Percentiles rank a stretch among this genome's conserved stretches.
Evolutionary conservation across 2,113 vertebrate genomes (phyloP).

Genomic region (Bagarius yarrelli): DNA sequence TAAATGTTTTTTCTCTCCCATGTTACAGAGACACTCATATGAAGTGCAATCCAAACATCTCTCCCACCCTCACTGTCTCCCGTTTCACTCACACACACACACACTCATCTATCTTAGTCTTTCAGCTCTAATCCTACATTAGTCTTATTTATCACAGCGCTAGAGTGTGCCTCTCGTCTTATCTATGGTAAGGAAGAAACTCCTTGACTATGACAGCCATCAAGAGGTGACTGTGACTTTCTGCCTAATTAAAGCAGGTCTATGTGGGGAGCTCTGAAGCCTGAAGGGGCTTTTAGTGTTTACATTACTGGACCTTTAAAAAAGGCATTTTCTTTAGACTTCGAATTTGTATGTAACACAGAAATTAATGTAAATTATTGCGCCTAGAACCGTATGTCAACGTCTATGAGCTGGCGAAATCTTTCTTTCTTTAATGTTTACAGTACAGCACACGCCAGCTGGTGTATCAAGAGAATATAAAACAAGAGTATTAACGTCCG

Average conservation of each 20-base stretch:
- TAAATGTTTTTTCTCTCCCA: not conserved
- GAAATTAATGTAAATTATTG: not conserved
- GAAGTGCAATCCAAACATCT: slow-evolving; percentile 25
- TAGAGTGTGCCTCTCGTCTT: slow-evolving; percentile 10
- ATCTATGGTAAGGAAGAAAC: slow-evolving; percentile 4
- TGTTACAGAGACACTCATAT: slow-evolving; percentile 3
- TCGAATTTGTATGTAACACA: not conserved
- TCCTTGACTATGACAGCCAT: not conserved
- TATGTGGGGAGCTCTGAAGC: slow-evolving; percentile 1
- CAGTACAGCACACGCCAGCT: not conserved
- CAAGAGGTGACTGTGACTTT: slow-evolving; percentile 7
- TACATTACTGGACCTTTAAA: not conserved
- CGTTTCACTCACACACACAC: slow-evolving; percentile 16
- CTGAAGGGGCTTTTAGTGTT: not conserved
- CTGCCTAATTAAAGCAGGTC: slow-evolving; percentile 10
- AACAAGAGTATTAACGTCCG: slow-evolving; percentile 13
- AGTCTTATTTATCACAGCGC: slow-evolving; percentile 12
- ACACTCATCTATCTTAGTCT: slow-evolving; percentile 14
- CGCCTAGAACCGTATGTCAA: not conserved
- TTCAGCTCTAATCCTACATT: slow-evolving; percentile 16
- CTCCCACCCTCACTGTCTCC: slow-evolving; percentile 9
- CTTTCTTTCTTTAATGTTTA: not conserved
- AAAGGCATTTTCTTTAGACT: slow-evolving; percentile 5
- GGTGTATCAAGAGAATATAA: slow-evolving; percentile 25
- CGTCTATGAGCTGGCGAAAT: not conserved